Base-by-base conservation (phyloP, 2,888 invertebrate genomes). In the Cabera pusaria region DNA sequence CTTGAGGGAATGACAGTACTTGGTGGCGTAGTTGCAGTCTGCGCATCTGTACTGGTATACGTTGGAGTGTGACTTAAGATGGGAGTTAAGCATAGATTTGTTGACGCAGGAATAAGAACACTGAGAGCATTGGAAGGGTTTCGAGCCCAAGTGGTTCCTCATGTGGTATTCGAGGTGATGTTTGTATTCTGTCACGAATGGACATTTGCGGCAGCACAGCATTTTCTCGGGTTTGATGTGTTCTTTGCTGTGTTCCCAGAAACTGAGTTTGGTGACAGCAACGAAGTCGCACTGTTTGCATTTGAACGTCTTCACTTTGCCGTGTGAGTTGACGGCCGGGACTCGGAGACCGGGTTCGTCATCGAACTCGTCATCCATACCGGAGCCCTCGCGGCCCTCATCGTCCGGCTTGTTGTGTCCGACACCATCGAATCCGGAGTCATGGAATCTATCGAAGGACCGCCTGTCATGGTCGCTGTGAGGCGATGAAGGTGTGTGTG, bases 1-100 rank as follows among this genome's bases (percentile, higher is more conserved):
- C 81, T 99, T 99, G 28, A 99, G 88, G 7, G 98, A 97, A 83
- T 99, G 99, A 64, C 97, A 98, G 73, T 99, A 99, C 72, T 99
- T 99, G 9, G 98, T 98, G 3, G 96, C 97, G 72, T 99, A 99
- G 36, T 94, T 93, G 76, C 99, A 99, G 70, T 98, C 95, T 0
- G 94, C 90, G 73, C 99, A 99, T 18, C 96, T 92, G 76, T 97
- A 98, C 69, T 97, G 97, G 67, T 98, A 98, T 0, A 98, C 90
- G 52, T 94, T 95, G 0, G 96, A 96, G 79, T 99, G 99, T 0
- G 97, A 97, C 72, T 99, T 99, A 69, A 98, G 92, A 73, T 99
- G 99, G 0, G 98, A 98, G 81, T 98, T 99, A 35, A 99, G 90
- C 99, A 99, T 99, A 0, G 98, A 98, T 75, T 98, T 98, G 86